phyloP scores from a whole-genome alignment of 2,113 vertebrate species.

The Chaenocephalus aceratus region DNA sequence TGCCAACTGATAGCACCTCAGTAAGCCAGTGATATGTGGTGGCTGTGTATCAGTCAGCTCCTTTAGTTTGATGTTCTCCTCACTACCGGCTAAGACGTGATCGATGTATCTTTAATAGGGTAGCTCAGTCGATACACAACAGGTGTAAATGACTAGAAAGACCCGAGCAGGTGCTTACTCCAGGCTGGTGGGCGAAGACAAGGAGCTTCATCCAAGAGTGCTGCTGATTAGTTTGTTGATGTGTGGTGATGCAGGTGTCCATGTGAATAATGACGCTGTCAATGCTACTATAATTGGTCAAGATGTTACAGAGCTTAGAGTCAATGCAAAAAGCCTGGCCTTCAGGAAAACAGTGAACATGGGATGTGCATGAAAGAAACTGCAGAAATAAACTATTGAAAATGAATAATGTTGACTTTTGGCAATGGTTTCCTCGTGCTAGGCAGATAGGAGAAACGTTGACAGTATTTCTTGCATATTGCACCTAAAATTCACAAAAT shows the following conservation, averaged over 20 bases:
- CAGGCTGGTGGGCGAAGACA: background rate
- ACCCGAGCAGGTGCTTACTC: background rate
- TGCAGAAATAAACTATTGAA: background rate
- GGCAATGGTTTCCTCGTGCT: background rate
- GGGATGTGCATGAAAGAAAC: background rate
- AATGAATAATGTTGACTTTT: background rate
- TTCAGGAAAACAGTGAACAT: background rate
- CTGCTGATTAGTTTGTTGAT: background rate
- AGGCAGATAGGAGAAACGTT: background rate
- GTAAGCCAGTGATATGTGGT: background rate
- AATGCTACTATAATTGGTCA: background rate
- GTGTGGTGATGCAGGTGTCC: background rate
- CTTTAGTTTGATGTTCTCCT: background rate
- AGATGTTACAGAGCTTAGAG: background rate
- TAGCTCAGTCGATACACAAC: background rate
- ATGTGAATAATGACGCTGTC: background rate
- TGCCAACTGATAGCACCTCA: background rate
- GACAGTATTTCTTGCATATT: slow-evolving; percentile 8
- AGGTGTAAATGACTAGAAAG: background rate
- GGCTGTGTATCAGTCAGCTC: slow-evolving; percentile 6
- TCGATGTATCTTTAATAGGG: background rate
- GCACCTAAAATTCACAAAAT: slow-evolving; percentile 14
- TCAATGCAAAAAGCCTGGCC: background rate
- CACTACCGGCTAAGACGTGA: background rate
- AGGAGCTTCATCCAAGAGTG: background rate